These are phyloP conservation scores for Acrossocheilus fasciatus DNA, from an alignment of 2,797 vertebrate species.

Conservation along the genomic window DNA sequence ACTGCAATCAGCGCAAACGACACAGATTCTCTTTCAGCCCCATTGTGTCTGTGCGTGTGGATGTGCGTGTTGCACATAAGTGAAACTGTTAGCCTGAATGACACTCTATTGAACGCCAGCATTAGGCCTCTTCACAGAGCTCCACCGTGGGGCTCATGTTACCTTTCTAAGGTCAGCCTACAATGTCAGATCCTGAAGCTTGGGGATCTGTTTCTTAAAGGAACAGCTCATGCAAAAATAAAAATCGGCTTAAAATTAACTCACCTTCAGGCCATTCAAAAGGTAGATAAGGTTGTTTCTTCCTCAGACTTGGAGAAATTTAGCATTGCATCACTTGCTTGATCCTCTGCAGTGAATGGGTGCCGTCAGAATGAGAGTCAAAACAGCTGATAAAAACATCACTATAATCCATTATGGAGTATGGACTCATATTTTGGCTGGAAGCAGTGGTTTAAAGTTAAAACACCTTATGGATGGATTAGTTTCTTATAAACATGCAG, in stretches of 20 bases:
- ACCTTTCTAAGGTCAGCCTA: constrained; percentile 41
- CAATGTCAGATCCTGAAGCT: constrained; percentile 27
- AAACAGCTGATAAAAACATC: too few species aligned
- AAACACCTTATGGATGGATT: too few species aligned
- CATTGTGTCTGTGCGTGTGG: constrained; percentile 1
- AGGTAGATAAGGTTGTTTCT: neutral
- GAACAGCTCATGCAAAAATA: neutral
- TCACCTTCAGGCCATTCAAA: too few species aligned
- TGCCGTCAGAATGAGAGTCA: too few species aligned
- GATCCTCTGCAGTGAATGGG: too few species aligned
- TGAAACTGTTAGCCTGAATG: constrained; percentile 4
- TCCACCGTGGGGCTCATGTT: constrained; percentile 34
- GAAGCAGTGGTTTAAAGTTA: too few species aligned
- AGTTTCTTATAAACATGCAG: too few species aligned
- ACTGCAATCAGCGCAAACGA: constrained; percentile 23
- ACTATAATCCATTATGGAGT: neutral
- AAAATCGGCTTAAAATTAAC: neutral
- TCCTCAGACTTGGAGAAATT: neutral
- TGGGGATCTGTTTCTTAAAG: neutral
- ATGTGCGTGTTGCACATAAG: constrained; percentile 16
- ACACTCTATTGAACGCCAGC: constrained; percentile 32
- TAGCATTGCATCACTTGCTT: neutral
- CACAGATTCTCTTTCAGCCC: constrained; percentile 18
- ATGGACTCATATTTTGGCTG: neutral
- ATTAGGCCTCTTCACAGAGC: constrained; percentile 32